Conservation (phyloP, 2,888 invertebrate species). For the Slavum lentiscoides region DNA sequence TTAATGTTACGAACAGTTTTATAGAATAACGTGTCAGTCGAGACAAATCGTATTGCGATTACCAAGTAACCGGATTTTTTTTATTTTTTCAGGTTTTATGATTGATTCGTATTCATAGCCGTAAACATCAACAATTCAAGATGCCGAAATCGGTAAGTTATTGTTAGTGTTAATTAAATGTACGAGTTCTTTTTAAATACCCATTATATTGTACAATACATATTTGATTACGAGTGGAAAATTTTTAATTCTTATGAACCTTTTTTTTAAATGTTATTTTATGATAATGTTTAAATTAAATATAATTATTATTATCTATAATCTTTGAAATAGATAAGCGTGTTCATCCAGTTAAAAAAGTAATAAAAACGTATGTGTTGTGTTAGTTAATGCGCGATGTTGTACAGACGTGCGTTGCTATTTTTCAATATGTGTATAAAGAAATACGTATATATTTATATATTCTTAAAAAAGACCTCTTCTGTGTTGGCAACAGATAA, state of each 20-base stretch:
- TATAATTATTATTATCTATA: too few species aligned
- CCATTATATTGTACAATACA: background rate
- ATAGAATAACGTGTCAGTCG: too few species aligned
- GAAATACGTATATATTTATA: background rate
- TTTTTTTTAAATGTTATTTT: background rate
- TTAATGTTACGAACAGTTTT: too few species aligned
- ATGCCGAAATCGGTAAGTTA: slow-evolving; percentile 54
- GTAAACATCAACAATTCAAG: slow-evolving; percentile 20
- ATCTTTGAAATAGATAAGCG: background rate
- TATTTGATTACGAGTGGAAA: background rate
- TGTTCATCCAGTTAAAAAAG: background rate
- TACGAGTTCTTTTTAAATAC: background rate
- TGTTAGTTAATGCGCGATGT: background rate
- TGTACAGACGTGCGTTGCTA: background rate
- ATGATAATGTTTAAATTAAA: background rate
- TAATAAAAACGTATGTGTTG: background rate
- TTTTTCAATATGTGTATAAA: slow-evolving; percentile 3
- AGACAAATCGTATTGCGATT: too few species aligned
- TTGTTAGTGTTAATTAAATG: background rate
- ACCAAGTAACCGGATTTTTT: too few species aligned
- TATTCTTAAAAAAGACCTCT: slow-evolving; percentile 27
- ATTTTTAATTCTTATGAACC: too few species aligned
- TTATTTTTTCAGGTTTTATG: slow-evolving; percentile 34
- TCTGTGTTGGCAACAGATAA: slow-evolving; percentile 41
- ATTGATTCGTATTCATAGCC: background rate